Conservation (phyloP, 2,113 vertebrate species). For the Kryptolebias marmoratus region DNA sequence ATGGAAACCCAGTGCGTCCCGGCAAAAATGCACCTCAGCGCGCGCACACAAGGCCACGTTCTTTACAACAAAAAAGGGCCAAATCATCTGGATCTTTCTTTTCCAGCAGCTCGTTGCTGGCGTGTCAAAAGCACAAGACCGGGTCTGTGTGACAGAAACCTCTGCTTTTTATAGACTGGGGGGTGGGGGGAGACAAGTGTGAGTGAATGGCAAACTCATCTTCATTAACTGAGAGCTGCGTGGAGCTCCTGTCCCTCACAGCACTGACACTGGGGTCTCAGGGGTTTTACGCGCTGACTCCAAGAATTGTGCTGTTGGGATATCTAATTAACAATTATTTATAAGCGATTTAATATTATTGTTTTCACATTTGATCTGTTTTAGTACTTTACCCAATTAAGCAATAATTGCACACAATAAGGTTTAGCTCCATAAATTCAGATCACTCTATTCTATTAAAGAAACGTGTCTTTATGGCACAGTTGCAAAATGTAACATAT, state of each 20-base stretch:
- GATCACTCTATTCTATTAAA: background rate
- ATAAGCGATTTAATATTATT: conserved; percentile 3
- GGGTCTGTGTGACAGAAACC: conserved; percentile 76
- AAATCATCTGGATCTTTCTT: conserved; percentile 83
- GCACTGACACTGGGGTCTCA: conserved; percentile 47
- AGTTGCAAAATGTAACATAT: background rate
- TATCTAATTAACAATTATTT: conserved; percentile 31
- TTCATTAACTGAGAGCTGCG: conserved; percentile 76
- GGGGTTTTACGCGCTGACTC: conserved; percentile 39
- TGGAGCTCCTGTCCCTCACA: conserved; percentile 49
- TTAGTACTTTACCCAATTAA: background rate
- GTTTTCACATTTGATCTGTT: background rate
- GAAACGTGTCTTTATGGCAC: background rate
- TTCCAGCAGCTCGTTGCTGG: conserved; percentile 70
- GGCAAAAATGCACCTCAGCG: conserved; percentile 83
- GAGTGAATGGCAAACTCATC: conserved; percentile 74
- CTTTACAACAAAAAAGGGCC: conserved; percentile 59
- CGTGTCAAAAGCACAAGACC: conserved; percentile 76
- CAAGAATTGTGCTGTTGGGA: conserved; percentile 22
- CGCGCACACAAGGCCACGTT: conserved; percentile 82
- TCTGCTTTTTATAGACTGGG: conserved; percentile 82
- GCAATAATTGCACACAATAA: background rate
- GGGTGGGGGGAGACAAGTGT: conserved; percentile 60
- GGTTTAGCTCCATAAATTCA: no score
- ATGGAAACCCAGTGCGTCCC: conserved; percentile 83